Percentiles rank a stretch among this genome's conserved stretches.
These are phyloP conservation scores for Yoshiicerus persimilis DNA, from an alignment of 1,140 invertebrate genomes.

Conservation along the genomic window DNA sequence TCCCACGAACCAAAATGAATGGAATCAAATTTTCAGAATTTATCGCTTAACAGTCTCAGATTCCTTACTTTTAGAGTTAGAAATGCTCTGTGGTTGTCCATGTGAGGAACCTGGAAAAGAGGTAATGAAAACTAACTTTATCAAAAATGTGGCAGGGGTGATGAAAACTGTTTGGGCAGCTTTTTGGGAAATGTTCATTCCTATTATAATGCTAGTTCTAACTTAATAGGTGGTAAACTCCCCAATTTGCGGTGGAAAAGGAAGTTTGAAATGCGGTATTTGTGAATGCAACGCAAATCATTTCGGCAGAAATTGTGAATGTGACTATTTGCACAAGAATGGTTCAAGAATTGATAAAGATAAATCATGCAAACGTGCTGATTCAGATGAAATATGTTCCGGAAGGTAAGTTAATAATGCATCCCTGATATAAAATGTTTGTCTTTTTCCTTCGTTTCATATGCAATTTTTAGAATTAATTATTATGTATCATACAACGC, in stretches of 20 bases:
- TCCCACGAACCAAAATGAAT: conserved; percentile 70
- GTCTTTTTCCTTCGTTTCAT: background rate
- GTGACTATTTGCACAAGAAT: conserved; percentile 59
- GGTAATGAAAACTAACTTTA: too few species aligned
- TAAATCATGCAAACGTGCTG: conserved; percentile 62
- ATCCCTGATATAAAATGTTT: background rate
- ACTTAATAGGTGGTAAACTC: background rate
- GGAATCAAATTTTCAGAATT: conserved; percentile 79
- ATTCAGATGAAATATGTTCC: background rate
- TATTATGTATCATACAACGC: too few species aligned
- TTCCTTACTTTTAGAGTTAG: conserved; percentile 73
- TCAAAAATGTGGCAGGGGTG: too few species aligned
- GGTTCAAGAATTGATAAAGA: conserved; percentile 53
- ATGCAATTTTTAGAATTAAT: background rate
- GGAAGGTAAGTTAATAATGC: background rate
- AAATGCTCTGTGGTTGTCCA: background rate
- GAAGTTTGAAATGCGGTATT: conserved; percentile 73
- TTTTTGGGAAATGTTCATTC: too few species aligned
- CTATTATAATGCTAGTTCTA: too few species aligned
- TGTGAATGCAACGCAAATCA: conserved; percentile 75
- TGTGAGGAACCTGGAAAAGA: background rate
- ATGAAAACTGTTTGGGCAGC: too few species aligned
- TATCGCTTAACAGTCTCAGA: conserved; percentile 91
- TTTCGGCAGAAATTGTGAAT: conserved; percentile 85
- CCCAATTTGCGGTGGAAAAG: conserved; percentile 20